Percentiles rank a stretch among this genome's conserved stretches.
Evolutionary conservation across 2,113 vertebrate genomes (phyloP).

Genomic region (Hirundichthys speculiger): DNA sequence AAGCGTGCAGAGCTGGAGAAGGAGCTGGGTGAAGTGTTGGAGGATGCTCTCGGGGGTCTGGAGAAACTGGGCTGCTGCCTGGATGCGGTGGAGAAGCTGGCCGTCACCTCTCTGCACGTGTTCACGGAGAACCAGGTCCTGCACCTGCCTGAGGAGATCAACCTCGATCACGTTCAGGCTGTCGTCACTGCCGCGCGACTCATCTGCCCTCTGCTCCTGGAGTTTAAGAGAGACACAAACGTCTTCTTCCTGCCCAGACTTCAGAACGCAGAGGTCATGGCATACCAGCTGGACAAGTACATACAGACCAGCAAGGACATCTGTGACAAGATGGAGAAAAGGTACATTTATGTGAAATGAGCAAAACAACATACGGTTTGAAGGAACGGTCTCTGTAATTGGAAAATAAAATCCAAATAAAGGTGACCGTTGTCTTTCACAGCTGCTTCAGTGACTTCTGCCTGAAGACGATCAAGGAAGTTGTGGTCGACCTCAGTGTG

Average conservation of each 20-base stretch:
- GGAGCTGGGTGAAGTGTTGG: conserved; percentile 58
- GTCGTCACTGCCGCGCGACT: conserved; percentile 49
- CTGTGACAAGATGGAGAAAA: conserved; percentile 55
- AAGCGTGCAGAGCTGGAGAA: conserved; percentile 52
- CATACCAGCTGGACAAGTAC: conserved; percentile 71
- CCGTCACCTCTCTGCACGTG: conserved; percentile 72
- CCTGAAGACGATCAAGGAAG: not conserved
- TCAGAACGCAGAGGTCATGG: conserved; percentile 64
- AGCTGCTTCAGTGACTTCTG: conserved; percentile 28
- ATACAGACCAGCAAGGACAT: conserved; percentile 57
- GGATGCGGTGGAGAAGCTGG: conserved; percentile 77
- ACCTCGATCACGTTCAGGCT: conserved; percentile 28
- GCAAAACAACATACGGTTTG: too few species aligned
- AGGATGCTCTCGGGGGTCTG: conserved; percentile 56
- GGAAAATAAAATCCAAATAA: not conserved
- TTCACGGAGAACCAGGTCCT: conserved; percentile 53
- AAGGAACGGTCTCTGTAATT: too few species aligned
- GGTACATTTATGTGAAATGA: not conserved
- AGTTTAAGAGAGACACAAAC: conserved; percentile 67
- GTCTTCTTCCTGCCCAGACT: conserved; percentile 68
- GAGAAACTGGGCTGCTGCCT: conserved; percentile 66
- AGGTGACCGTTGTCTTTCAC: not conserved
- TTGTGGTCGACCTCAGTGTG: conserved; percentile 16
- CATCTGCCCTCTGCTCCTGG: conserved; percentile 62
- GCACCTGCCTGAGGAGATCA: conserved; percentile 37